Percentiles rank a stretch among this genome's conserved stretches.
Evolutionary conservation across 2,888 invertebrate genomes (phyloP).

Genomic region (Spodoptera picta): DNA sequence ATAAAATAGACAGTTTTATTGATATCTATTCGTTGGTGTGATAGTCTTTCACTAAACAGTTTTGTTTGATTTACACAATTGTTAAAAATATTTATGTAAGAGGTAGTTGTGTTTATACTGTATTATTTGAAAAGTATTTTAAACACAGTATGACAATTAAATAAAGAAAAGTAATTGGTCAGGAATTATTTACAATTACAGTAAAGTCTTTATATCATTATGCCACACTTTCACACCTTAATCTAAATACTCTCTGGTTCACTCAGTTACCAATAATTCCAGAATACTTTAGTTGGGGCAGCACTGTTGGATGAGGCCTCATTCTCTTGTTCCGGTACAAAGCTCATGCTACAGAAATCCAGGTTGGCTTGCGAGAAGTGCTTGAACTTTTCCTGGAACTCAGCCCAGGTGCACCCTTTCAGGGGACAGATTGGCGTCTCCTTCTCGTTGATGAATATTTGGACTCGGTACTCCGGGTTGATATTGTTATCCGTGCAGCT

Average conservation of each 20-base stretch:
- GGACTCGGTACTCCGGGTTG: conserved; percentile 67
- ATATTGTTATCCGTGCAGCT: conserved; percentile 68
- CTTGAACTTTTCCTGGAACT: conserved; percentile 73
- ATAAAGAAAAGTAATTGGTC: not conserved
- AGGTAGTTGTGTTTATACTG: no score
- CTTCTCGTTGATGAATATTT: conserved; percentile 77
- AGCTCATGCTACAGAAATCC: conserved; percentile 71
- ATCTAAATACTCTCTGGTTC: not conserved
- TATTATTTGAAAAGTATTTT: no score
- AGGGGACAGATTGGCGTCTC: conserved; percentile 71
- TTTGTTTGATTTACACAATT: no score
- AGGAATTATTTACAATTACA: conserved; percentile 7
- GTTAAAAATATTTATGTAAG: no score
- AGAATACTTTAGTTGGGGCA: conserved; percentile 7
- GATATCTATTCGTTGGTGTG: no score
- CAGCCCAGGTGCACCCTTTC: conserved; percentile 76
- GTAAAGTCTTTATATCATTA: not conserved
- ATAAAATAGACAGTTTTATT: no score
- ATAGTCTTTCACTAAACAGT: no score
- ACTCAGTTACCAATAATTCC: conserved; percentile 4
- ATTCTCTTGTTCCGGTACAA: conserved; percentile 35
- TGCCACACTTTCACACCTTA: conserved; percentile 1
- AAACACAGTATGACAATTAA: no score
- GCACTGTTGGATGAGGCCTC: conserved; percentile 24
- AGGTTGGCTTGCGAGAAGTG: conserved; percentile 62